Evolutionary conservation across 1,140 invertebrate genomes (phyloP).

Genomic region (Bilobella aurantiaca): DNA sequence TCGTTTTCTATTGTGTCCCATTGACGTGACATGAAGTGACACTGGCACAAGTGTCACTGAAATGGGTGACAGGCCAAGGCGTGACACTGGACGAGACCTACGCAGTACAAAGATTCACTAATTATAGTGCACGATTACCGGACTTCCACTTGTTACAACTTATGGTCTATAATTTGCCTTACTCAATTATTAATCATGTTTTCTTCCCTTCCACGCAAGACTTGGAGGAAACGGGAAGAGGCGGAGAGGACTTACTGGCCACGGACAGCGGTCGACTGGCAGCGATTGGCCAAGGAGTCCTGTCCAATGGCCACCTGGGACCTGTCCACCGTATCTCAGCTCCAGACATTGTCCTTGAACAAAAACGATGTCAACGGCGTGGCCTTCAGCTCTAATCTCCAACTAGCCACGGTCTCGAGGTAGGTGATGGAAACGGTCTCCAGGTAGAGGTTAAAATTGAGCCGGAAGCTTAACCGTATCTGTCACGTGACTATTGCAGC

Average conservation of each 20-base stretch:
- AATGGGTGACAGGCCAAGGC: too few species aligned
- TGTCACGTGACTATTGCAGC: constrained; percentile 43
- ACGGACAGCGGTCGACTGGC: neutral
- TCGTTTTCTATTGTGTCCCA: too few species aligned
- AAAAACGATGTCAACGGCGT: constrained; percentile 55
- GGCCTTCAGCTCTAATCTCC: constrained; percentile 50
- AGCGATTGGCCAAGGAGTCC: neutral
- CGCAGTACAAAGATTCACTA: too few species aligned
- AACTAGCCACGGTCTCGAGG: constrained; percentile 53
- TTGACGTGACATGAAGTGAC: too few species aligned
- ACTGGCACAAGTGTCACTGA: too few species aligned
- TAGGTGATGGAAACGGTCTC: too few species aligned
- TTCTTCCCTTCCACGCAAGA: neutral
- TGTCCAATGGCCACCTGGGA: constrained; percentile 24
- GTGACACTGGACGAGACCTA: too few species aligned
- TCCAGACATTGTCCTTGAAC: constrained; percentile 49
- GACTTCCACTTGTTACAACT: neutral
- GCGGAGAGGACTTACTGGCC: neutral
- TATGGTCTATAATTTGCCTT: neutral
- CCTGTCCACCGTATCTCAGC: constrained; percentile 36
- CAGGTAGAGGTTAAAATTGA: too few species aligned
- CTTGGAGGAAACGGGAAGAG: neutral
- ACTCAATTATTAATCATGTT: neutral
- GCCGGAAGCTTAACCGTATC: too few species aligned
- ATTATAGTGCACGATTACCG: too few species aligned